Conservation (phyloP, 2,888 invertebrate genomes). For the Ormia ochracea region DNA sequence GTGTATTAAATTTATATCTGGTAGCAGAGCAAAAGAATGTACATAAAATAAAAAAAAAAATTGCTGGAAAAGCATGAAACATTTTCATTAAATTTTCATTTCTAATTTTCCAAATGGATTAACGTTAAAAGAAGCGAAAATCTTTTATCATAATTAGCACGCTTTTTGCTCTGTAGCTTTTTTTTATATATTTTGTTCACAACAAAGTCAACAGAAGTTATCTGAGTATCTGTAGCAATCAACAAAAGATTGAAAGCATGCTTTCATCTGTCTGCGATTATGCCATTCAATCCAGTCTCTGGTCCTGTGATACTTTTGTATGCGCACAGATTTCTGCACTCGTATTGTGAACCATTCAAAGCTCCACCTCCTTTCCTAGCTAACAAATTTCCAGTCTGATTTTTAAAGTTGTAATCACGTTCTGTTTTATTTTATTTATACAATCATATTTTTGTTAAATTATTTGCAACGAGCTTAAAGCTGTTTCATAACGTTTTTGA, state of each 20-base stretch:
- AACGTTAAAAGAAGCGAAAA: conserved; percentile 73
- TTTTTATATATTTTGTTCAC: not conserved
- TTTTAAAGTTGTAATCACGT: conserved; percentile 12
- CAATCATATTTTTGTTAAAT: not conserved
- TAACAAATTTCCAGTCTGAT: conserved; percentile 7
- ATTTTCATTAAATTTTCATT: conserved; percentile 74
- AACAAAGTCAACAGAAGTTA: conserved; percentile 31
- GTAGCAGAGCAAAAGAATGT: not conserved
- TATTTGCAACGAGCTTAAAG: not conserved
- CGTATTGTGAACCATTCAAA: not conserved
- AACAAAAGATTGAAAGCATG: not conserved
- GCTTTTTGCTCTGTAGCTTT: conserved; percentile 40
- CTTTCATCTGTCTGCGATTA: not conserved
- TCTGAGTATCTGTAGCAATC: conserved; percentile 6
- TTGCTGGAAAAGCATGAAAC: conserved; percentile 57
- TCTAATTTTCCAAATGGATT: conserved; percentile 75
- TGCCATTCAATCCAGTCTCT: not conserved
- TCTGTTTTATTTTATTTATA: not conserved
- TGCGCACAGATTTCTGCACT: not conserved
- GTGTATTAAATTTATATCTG: not conserved
- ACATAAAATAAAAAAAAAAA: conserved; percentile 8
- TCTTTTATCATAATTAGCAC: conserved; percentile 74
- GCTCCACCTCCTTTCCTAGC: conserved; percentile 3
- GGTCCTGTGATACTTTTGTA: not conserved
- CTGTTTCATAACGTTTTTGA: not conserved